Conservation (phyloP, 2,797 vertebrate genomes). For the Gymnothorax javanicus region DNA sequence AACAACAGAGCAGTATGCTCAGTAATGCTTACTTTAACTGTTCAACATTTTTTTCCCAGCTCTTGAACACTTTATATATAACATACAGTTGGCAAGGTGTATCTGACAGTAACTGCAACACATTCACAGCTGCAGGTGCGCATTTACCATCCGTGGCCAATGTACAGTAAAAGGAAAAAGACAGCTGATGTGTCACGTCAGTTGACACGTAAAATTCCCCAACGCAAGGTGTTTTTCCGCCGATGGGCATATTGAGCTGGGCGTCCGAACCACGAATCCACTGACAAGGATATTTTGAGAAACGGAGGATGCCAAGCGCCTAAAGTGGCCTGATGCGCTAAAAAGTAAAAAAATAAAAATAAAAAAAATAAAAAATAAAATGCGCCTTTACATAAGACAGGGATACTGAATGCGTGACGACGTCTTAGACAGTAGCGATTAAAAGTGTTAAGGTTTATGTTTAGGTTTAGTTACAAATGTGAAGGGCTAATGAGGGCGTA, state of each 20-base stretch:
- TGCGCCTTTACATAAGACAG: neutral
- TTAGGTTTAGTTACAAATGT: too few relatives aligned
- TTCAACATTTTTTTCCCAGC: conserved; percentile 47
- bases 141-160: conserved; percentile 53
- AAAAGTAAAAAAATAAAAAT: neutral
- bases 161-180: neutral
- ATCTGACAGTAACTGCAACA: conserved; percentile 64
- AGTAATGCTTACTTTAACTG: conserved; percentile 72
- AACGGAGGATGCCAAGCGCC: neutral
- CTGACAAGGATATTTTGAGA: neutral
- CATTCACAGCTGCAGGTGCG: conserved; percentile 79
- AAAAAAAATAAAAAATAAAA: neutral
- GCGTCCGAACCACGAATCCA: conserved; percentile 16
- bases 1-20: conserved; percentile 77
- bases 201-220: conserved; percentile 49
- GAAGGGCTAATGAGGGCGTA: too few relatives aligned
- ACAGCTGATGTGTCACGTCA: neutral
- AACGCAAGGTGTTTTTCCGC: conserved; percentile 40
- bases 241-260: conserved; percentile 28
- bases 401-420: neutral
- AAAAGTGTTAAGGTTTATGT: neutral
- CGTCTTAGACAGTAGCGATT: neutral
- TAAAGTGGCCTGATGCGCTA: neutral
- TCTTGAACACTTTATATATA: conserved; percentile 66
- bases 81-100: conserved; percentile 67